Conservation (phyloP, 2,888 invertebrate genomes). For the Biston betularia region DNA sequence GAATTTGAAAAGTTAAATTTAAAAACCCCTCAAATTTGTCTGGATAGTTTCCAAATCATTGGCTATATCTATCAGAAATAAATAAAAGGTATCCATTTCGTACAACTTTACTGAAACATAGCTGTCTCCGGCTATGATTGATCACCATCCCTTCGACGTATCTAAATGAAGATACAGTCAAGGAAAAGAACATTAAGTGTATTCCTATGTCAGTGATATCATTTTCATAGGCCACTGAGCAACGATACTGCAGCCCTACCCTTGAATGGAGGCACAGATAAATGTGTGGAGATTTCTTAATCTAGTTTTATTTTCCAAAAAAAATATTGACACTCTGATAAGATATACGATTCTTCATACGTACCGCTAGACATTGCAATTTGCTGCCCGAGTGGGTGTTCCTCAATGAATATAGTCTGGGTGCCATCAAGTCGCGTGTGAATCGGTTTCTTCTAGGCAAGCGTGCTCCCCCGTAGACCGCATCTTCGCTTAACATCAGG, state of each 20-base stretch:
- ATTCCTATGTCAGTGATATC: slow-evolving; percentile 83
- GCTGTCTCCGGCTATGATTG: slow-evolving; percentile 63
- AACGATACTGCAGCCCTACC: slow-evolving; percentile 69
- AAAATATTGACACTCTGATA: no score
- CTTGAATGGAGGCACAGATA: slow-evolving; percentile 60
- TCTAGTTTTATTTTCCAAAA: background rate
- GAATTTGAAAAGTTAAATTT: no score
- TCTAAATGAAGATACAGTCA: slow-evolving; percentile 74
- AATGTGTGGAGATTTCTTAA: slow-evolving; percentile 51
- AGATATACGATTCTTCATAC: no score
- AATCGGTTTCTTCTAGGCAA: no score
- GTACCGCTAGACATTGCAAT: no score
- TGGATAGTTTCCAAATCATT: no score
- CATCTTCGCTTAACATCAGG: no score
- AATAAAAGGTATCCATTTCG: background rate
- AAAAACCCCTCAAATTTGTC: no score
- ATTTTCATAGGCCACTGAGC: slow-evolving; percentile 77
- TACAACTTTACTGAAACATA: slow-evolving; percentile 23
- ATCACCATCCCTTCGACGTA: slow-evolving; percentile 60
- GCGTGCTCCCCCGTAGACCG: no score
- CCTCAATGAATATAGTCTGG: no score
- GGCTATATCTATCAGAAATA: background rate
- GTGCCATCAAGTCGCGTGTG: no score
- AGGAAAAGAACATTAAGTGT: slow-evolving; percentile 82
- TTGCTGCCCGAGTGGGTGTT: no score